phyloP scores from a whole-genome alignment of 2,888 invertebrate species.

The Cerastis rubricosa region DNA sequence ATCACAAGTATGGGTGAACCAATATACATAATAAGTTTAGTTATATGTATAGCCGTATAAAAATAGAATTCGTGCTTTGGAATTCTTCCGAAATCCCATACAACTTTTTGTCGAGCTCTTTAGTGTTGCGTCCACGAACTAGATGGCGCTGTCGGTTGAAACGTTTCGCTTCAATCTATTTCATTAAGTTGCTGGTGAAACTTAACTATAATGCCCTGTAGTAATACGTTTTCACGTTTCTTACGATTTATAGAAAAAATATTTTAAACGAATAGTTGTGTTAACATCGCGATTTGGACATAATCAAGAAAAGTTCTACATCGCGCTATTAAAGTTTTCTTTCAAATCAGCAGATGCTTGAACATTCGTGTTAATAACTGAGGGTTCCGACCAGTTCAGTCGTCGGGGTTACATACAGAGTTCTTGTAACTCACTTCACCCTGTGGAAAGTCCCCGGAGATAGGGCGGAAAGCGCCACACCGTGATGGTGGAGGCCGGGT shows the following conservation, averaged over 20 bases:
- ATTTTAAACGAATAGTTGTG: accelerated
- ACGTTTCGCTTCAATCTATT: background rate
- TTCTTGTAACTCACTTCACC: conserved; percentile 80
- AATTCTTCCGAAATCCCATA: background rate
- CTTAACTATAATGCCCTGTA: accelerated
- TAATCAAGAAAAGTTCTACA: conserved; percentile 63
- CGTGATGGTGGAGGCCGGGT: conserved; percentile 80
- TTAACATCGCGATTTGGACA: background rate
- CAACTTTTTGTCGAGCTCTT: conserved; percentile 16
- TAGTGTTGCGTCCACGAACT: conserved; percentile 45
- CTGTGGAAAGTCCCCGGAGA: conserved; percentile 91
- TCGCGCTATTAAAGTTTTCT: conserved; percentile 77
- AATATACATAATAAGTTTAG: conserved; percentile 14
- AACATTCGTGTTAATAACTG: accelerated
- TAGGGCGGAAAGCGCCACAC: conserved; percentile 88
- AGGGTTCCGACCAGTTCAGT: conserved; percentile 87
- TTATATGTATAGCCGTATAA: background rate
- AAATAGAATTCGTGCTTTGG: conserved; percentile 17
- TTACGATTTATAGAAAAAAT: accelerated
- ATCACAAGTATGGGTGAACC: background rate
- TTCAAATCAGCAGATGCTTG: conserved; percentile 48
- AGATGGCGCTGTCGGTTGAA: conserved; percentile 75
- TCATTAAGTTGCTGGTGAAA: background rate
- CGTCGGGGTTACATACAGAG: conserved; percentile 87
- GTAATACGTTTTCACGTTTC: accelerated